These are phyloP conservation scores for Araneus ventricosus DNA, from an alignment of 1,140 invertebrate species.

Conservation along the genomic window DNA sequence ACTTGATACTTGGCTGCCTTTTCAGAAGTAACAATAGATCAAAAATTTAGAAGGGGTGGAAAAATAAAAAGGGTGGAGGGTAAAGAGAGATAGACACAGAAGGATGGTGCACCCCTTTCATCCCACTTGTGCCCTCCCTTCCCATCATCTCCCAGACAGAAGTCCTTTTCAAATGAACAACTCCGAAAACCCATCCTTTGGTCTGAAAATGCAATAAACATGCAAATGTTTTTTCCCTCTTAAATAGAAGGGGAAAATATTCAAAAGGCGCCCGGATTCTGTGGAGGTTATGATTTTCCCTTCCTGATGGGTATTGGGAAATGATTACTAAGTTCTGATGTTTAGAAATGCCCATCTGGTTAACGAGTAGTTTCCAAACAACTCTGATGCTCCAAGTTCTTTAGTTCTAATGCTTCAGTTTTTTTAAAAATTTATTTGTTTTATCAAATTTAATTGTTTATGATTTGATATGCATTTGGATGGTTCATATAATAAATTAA, in stretches of 20 bases:
- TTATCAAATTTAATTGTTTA: too few relatives aligned
- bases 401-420: too few relatives aligned
- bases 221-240: conserved; percentile 63
- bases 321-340: conserved; percentile 2
- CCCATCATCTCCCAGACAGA: conserved; percentile 44
- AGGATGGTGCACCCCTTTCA: conserved; percentile 23
- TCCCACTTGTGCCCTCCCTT: background rate
- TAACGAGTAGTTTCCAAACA: background rate
- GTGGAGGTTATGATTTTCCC: background rate
- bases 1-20: conserved; percentile 65
- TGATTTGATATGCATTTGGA: too few relatives aligned
- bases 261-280: conserved; percentile 1
- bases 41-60: conserved; percentile 47
- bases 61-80: background rate
- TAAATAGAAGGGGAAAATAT: background rate
- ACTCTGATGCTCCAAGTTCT: too few relatives aligned
- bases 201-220: conserved; percentile 68
- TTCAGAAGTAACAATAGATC: conserved; percentile 67
- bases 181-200: conserved; percentile 41
- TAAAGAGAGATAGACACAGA: background rate
- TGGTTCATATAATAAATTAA: too few relatives aligned
- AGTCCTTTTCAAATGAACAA: conserved; percentile 71
- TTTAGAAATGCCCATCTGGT: background rate
- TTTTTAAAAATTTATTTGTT: too few relatives aligned
- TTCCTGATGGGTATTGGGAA: background rate